These are phyloP conservation scores for Zaprionus lachaisei DNA, from an alignment of 1,140 invertebrate genomes.

Conservation along the genomic window DNA sequence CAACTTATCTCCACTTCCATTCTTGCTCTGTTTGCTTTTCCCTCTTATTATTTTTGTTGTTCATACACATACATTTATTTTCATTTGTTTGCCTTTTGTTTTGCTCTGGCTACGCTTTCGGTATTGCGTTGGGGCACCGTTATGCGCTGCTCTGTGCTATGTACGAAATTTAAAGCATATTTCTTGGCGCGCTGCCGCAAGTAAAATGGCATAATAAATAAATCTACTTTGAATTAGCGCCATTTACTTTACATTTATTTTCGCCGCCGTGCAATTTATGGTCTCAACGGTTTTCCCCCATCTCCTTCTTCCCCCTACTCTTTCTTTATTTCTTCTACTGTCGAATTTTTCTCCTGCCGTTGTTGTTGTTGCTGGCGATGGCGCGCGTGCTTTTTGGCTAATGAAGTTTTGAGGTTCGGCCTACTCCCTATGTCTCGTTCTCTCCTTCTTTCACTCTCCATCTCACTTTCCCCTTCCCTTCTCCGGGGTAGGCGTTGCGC, in stretches of 20 bases:
- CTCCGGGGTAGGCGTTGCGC: background rate
- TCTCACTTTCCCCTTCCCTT: background rate
- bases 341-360: slow-evolving; percentile 34
- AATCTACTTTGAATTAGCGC: slow-evolving; percentile 82
- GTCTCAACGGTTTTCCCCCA: slow-evolving; percentile 34
- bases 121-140: slow-evolving; percentile 18
- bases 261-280: slow-evolving; percentile 74
- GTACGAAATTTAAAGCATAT: slow-evolving; percentile 75
- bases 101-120: slow-evolving; percentile 49
- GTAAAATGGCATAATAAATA: slow-evolving; percentile 80
- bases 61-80: slow-evolving; percentile 6
- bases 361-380: slow-evolving; percentile 58
- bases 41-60: background rate
- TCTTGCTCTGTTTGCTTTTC: background rate
- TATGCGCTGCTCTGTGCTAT: slow-evolving; percentile 5
- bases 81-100: slow-evolving; percentile 17
- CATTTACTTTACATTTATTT: slow-evolving; percentile 82
- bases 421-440: background rate
- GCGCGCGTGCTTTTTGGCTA: slow-evolving; percentile 78
- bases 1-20: background rate
- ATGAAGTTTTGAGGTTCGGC: slow-evolving; percentile 74
- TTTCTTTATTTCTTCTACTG: slow-evolving; percentile 42
- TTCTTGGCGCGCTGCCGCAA: slow-evolving; percentile 73
- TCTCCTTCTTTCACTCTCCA: background rate
- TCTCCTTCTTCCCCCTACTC: background rate